Evolutionary conservation across 1,140 invertebrate species (phyloP), one percentile per base, ranked within the genome.

Genomic region (Fopius arisanus): DNA sequence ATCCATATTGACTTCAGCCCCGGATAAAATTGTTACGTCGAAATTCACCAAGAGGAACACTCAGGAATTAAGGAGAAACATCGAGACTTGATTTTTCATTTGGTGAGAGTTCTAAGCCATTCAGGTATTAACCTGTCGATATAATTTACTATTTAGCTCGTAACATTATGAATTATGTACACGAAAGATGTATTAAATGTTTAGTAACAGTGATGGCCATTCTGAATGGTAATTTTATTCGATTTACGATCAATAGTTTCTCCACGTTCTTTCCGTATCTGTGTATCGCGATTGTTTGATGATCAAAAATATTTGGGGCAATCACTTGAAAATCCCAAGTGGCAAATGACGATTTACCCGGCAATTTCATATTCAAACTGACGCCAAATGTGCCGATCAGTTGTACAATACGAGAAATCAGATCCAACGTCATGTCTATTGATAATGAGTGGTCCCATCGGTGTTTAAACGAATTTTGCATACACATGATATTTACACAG

Each of bases 391-490:
- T 21, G 12, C 9, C 54, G 19, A 23, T 59, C 54, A 28, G 2
- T 59, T 26, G 3, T 12, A 1, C 19, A 7, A 51, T 26, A 37
- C 33, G 12, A 41, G 9, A 41, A 67, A 67, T 67, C 65, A 67
- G 33, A 67, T 66, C n/a, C 63, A 41, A 67, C 65, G 37, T 67
- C 54, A 59, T 23, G 19, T 23, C 23, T 19, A 19, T 26, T 59
- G 19, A 59, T 59, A 59, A 59, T 59, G 16, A 59, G 54, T 67
- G 65, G 65, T 23, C 33, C 21, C 31, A 67, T 31, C 51, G 10
- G 23, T 69, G 67, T 59, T 59, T 59, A 59, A 59, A 59, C 26
- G 37, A 69, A 69, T 69, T 69, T 69, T 70, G 68, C 67, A 68
- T 68, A 37, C 37, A 31, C 26, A 59, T 23, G 51, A 59, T 70